A percentile compares a stretch with the other conserved stretches of the same genome.
phyloP scores from a whole-genome alignment of 2,113 vertebrate species.

The Cottus gobio region DNA sequence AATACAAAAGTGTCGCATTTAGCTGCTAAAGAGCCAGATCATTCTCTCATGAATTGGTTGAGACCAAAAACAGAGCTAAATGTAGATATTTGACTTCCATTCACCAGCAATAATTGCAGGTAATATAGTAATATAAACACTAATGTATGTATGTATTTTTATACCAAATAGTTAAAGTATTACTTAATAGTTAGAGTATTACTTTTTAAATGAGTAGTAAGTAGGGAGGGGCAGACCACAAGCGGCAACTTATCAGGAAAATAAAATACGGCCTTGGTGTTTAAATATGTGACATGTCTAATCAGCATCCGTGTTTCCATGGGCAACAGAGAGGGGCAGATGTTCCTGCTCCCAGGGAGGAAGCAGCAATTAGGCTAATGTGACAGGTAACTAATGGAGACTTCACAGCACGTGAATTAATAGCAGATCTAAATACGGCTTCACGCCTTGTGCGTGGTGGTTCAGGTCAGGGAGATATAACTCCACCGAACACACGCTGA shows the following conservation, averaged over 20 bases:
- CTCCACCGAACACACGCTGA: not conserved
- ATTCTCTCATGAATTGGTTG: not conserved
- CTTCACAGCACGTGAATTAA: constrained; percentile 67
- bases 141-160: not conserved
- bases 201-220: not conserved
- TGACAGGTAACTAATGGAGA: constrained; percentile 70
- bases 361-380: constrained; percentile 66
- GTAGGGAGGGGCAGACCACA: not conserved
- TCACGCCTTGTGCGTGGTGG: constrained; percentile 25
- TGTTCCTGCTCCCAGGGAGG: constrained; percentile 47
- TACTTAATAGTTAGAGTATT: too few species aligned
- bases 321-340: constrained; percentile 51
- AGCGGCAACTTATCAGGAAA: not conserved
- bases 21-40: not conserved
- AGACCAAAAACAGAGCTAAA: not conserved
- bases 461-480: constrained; percentile 37
- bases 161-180: not conserved
- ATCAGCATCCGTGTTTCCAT: constrained; percentile 19
- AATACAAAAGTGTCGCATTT: not conserved
- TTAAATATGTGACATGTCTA: not conserved
- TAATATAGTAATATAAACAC: not conserved
- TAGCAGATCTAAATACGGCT: constrained; percentile 59
- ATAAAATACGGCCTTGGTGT: not conserved
- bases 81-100: not conserved
- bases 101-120: not conserved